A percentile compares a stretch with the other conserved stretches of the same genome.
These are phyloP conservation scores for Syngnathus acus DNA, from an alignment of 2,797 vertebrate species.

Conservation along the genomic window DNA sequence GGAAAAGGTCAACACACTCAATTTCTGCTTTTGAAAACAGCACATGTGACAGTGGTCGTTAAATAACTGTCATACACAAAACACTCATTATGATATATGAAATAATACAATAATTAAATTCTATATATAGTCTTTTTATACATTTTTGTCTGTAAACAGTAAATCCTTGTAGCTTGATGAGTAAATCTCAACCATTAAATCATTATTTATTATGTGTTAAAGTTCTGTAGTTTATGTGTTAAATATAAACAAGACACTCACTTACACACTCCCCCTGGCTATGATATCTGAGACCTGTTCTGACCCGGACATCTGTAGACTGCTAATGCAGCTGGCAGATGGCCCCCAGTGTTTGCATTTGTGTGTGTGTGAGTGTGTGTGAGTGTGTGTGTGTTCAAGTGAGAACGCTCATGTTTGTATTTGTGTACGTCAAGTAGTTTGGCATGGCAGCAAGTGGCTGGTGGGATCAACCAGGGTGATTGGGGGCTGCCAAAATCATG, in stretches of 20 bases:
- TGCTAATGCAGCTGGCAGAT: constrained; percentile 56
- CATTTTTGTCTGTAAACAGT: too few species aligned
- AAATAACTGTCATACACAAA: too few species aligned
- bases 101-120: too few species aligned
- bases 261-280: constrained; percentile 25
- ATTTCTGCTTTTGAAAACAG: neutral
- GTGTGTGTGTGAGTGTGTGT: constrained; percentile 2
- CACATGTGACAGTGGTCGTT: too few species aligned
- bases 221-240: constrained; percentile 7
- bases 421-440: constrained; percentile 43
- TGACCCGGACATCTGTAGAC: constrained; percentile 37
- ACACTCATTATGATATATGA: too few species aligned
- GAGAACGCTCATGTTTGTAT: constrained; percentile 23
- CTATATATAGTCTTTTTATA: too few species aligned
- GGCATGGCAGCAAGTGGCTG: constrained; percentile 24
- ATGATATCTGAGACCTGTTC: constrained; percentile 20
- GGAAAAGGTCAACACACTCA: constrained; percentile 10
- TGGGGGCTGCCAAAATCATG: constrained; percentile 8
- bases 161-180: neutral
- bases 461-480: constrained; percentile 37
- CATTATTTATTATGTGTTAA: neutral
- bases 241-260: constrained; percentile 35
- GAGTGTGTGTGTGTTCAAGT: constrained; percentile 16
- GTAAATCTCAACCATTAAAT: neutral
- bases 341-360: constrained; percentile 13